Evolutionary conservation across 2,797 vertebrate species (phyloP), one percentile per base, ranked within the genome.

Genomic region (Epinephelus coioides): DNA sequence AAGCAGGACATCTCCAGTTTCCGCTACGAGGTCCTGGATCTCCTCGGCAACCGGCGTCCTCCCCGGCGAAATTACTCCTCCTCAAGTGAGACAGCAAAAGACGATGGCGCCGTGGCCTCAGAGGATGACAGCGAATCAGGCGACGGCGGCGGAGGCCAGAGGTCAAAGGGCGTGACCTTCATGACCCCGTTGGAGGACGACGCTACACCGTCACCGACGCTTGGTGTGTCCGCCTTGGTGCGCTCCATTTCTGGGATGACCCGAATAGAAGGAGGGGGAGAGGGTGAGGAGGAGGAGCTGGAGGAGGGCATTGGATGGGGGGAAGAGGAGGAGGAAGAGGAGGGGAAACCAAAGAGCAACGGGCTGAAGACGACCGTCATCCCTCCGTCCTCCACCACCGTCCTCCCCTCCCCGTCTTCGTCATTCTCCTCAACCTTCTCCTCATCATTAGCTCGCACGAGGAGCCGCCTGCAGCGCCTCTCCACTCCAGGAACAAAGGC

Each of bases 1-100:
- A 99, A 99, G 88, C 98, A 99, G 87, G 98, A 99, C 91, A 99
- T 99, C 87, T 99, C 98, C 14, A 99, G 98, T 85, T 99, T 99
- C 85, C 97, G 97, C 55, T 99, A 98, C 0, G 98, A 99, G 93
- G 97, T 99, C 70, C 93, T 98, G 64, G 98, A 98, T 90, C 97
- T 99, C 61, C 94, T 99, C 3, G 98, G 97, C 47, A 99, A 99
- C 71, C 96, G 97, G 18, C 98, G 97, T 83, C 97, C 96, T 14
- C 96, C 97, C 27, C 94, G 97, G 12, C 96, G 97, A 71, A 96
- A 97, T 83, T 98, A 97, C 75, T 98, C 97, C 1, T 96, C 96
- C 27, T 98, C 97, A 91, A 97, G 96, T 49, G 97, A 99, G 84
- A 91, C 97, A 1, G 90, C 94, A 7, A 96, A 95, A 82, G 97